Evolutionary conservation across 2,888 invertebrate species (phyloP), one percentile per base, ranked within the genome.

Genomic region (Drosophila pegasa): DNA sequence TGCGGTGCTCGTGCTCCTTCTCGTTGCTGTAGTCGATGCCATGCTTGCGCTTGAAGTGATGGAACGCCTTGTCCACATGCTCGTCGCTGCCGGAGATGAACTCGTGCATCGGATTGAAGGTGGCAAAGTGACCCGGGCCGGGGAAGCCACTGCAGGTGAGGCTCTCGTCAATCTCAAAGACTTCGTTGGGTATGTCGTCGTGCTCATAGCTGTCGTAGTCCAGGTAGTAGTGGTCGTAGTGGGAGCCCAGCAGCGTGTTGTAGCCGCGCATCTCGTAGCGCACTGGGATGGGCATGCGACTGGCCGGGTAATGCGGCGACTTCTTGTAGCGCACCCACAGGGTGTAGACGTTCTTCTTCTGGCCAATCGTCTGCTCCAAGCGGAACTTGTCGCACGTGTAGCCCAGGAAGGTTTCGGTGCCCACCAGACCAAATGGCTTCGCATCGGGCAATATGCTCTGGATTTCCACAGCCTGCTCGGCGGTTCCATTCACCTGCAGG

Each of bases 181-280:
- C 95, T 33, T 94, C 93, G 45, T 95, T 93, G 67, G 95, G 94
- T 40, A 96, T 96, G 38, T 94, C 93, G 33, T 95, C 95, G 8
- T 94, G 94, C 41, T 94, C 92, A 72, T 94, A 95, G 68, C 93
- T 93, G 43, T 94, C 94, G 88, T 98, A 98, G 45, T 96, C 95
- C 50, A 99, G 91, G 90, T 96, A 97, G 90, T 99, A 99, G 91
- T 98, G 98, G 92, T 99, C 98, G 90, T 96, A 98, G 92, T 99
- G 98, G 0, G 98, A 98, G 0, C 98, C 98, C n/a, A 99, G 93
- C 1, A 99, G 93, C 0, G 95, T 95, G 91, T 99, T 98, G 92
- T 94, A 98, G 0, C 98, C 99, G 89, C 95, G 95, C 98, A 99
- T 99, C 93, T 98, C 97, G 91, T 98, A 99, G 70, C 94, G 94